Percentiles rank a stretch among this genome's conserved stretches.
Evolutionary conservation across 2,888 invertebrate genomes (phyloP).

Genomic region (Sinhomidia bicolor): DNA sequence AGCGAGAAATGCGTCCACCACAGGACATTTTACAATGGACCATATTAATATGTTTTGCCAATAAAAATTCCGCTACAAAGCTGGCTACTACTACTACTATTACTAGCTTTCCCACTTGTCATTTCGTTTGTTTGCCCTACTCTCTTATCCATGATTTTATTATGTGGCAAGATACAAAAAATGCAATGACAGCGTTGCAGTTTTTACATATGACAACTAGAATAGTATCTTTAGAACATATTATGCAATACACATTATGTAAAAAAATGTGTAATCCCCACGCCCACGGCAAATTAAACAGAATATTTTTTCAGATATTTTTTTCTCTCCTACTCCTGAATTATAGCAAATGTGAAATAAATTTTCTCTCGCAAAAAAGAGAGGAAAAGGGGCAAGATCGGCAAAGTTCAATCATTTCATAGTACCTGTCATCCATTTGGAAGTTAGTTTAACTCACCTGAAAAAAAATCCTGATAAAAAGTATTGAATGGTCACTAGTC

Average conservation of each 20-base stretch:
- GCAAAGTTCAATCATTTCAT: conserved; percentile 14
- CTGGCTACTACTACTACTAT: neutral
- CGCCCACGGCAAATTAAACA: conserved; percentile 23
- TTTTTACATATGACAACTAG: no score
- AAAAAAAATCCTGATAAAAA: neutral
- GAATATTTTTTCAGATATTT: neutral
- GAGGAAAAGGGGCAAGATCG: neutral
- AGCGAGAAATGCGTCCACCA: conserved; percentile 14
- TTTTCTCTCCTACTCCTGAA: neutral
- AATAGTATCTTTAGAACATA: no score
- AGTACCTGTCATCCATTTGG: neutral
- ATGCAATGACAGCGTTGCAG: no score
- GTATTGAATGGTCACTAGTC: neutral
- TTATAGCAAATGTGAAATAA: neutral
- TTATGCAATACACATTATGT: neutral
- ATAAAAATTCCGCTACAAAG: conserved; percentile 20
- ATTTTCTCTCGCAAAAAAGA: conserved; percentile 2
- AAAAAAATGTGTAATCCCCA: neutral
- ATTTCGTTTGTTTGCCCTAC: conserved; percentile 5
- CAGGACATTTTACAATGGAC: neutral
- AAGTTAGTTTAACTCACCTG: conserved; percentile 18
- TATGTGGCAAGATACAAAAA: neutral
- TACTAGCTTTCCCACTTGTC: conserved; percentile 1
- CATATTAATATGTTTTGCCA: conserved; percentile 5
- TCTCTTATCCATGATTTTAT: neutral